phyloP scores from a whole-genome alignment of 2,113 vertebrate species.

The Tricholaema leucomelas region DNA sequence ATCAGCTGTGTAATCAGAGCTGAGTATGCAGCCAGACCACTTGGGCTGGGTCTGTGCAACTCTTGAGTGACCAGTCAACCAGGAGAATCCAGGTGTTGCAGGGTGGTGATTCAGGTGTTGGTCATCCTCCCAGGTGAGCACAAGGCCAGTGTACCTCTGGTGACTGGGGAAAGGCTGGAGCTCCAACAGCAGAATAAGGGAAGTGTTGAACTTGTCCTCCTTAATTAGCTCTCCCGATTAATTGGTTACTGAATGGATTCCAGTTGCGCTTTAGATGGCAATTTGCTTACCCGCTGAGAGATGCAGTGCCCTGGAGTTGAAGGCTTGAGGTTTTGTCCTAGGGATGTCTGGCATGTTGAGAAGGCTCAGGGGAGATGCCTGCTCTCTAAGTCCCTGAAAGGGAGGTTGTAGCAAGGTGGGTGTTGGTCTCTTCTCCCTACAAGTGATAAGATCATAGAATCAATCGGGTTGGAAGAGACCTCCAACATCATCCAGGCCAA shows the following conservation, averaged over 20 bases:
- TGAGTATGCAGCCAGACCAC: neutral
- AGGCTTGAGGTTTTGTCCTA: neutral
- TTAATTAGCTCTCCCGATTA: conserved; percentile 4
- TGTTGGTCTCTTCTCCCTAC: no score
- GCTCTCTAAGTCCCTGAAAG: no score
- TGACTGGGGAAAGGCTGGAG: neutral
- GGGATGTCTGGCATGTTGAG: neutral
- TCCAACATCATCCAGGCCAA: no score
- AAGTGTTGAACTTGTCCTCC: neutral
- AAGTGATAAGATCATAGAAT: no score
- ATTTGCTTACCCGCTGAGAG: conserved; percentile 44
- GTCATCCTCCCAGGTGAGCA: neutral
- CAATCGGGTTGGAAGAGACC: no score
- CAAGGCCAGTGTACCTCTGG: neutral
- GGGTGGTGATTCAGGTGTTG: neutral
- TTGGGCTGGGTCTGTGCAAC: neutral
- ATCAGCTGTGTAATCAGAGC: neutral
- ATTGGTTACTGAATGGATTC: conserved; percentile 17
- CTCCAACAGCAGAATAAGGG: neutral
- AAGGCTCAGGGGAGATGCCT: neutral
- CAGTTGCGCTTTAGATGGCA: conserved; percentile 36
- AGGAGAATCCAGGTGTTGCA: neutral
- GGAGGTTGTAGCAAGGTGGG: no score
- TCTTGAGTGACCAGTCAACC: neutral
- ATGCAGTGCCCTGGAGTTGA: neutral